Base-by-base conservation (phyloP, 2,797 vertebrate genomes). In the Harpagifer antarcticus region DNA sequence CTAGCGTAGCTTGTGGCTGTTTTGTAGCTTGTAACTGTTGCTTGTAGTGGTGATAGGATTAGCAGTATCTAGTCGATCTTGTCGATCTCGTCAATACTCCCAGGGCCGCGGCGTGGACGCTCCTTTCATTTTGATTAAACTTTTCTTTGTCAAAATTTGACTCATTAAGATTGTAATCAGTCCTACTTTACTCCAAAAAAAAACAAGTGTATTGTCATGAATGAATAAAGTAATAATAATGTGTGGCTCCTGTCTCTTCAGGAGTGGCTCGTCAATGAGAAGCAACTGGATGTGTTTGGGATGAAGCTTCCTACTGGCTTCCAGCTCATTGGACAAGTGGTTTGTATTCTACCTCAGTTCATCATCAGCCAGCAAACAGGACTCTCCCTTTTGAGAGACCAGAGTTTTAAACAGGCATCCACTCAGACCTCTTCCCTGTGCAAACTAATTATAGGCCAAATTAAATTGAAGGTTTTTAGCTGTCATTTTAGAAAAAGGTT, bases 271-370 rank as follows among this genome's bases (percentile, higher is more conserved):
- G 89, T 96, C 81, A 96, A 95, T 71, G 82, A 94, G 37, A 91
- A 93, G 62, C 86, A 88, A 2, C 71, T 91, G 1, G 90, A 95
- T 7, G 96, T 96, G 53, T 95, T 93, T 76, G 96, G 96, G n/a
- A 96, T 96, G 95, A 96, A 96, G 89, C 90, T 96, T 54, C 95
- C 96, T 0, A 95, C 95, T 4, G 95, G 96, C 16, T 96, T 96
- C 74, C 96, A 96, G 81, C 94, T 96, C 20, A 96, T 96, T 59
- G 96, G 96, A 88, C 96, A 96, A 94, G 96, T 96, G 95, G 96
- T 96, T 67, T 56, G 95, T 94, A 42, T 58, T 49, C 19, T 15
- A 19, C 33, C 10, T 49, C 3, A 52, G 1, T 33, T 63, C 3
- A 56, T 42, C 2, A 27, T 5, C 27, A 27, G 4, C 4, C 27